Conservation (phyloP, 2,888 invertebrate genomes). For the Yponomeuta cagnagella region DNA sequence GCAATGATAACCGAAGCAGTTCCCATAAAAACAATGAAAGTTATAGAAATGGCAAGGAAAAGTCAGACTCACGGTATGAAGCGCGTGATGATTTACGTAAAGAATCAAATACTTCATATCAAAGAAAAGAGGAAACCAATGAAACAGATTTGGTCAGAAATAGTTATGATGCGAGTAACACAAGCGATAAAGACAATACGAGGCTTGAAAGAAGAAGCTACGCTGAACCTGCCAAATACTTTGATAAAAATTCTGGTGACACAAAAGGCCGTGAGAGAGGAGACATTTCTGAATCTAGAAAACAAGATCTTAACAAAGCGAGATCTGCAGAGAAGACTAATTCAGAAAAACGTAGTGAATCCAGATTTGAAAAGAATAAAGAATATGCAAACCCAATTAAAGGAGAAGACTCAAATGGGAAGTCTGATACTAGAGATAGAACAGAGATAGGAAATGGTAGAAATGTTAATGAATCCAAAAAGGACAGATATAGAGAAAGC, state of each 20-base stretch:
- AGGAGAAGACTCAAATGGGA: not conserved
- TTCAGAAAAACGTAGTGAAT: not conserved
- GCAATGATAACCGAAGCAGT: not conserved
- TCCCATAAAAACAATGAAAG: slow-evolving; percentile 7
- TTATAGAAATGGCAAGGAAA: not conserved
- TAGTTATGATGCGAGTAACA: not conserved
- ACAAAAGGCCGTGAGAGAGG: slow-evolving; percentile 16
- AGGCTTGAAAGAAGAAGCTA: slow-evolving; percentile 16
- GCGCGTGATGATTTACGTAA: not conserved
- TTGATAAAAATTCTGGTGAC: slow-evolving; percentile 6
- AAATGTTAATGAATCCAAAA: not conserved
- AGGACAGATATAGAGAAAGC: slow-evolving; percentile 1
- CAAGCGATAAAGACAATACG: too few relatives aligned
- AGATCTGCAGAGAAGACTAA: not conserved
- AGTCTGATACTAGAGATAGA: not conserved
- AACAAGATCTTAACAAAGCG: not conserved
- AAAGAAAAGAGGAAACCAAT: not conserved
- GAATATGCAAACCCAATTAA: not conserved
- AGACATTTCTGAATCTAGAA: slow-evolving; percentile 19
- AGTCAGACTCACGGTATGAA: not conserved
- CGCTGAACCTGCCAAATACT: slow-evolving; percentile 2
- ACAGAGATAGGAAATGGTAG: not conserved
- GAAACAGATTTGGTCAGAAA: not conserved
- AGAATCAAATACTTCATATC: not conserved
- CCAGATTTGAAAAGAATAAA: not conserved